Percentiles rank a stretch among this genome's conserved stretches.
phyloP scores from a whole-genome alignment of 1,140 invertebrate genomes.

The Cydia pomonella region DNA sequence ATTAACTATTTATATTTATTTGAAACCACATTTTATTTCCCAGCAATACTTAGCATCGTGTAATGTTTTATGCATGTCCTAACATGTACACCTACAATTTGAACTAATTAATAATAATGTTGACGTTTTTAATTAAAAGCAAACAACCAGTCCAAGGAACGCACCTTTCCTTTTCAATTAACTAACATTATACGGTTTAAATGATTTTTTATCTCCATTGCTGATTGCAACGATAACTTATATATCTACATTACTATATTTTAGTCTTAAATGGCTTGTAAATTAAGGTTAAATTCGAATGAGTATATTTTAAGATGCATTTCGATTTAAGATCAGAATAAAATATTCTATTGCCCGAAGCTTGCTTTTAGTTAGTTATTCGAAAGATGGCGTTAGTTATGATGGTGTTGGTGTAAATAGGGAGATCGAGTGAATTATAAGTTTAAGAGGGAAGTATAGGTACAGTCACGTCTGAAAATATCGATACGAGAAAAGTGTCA shows the following conservation, averaged over 20 bases:
- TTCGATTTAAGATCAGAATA: background rate
- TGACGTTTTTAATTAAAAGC: constrained; percentile 20
- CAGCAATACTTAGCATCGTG: background rate
- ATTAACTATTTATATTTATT: too few species aligned
- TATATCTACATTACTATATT: background rate
- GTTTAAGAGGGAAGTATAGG: too few species aligned
- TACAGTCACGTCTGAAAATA: too few species aligned
- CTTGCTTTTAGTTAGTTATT: too few species aligned
- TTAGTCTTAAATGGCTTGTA: background rate
- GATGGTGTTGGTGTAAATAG: too few species aligned
- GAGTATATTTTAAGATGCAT: background rate
- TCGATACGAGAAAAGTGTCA: too few species aligned
- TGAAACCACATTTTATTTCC: too few species aligned
- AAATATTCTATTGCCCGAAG: too few species aligned
- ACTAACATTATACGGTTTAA: constrained; percentile 11
- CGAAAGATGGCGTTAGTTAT: too few species aligned
- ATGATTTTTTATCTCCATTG: background rate
- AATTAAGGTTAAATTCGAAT: background rate
- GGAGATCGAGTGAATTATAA: too few species aligned
- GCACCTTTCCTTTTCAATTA: constrained; percentile 20
- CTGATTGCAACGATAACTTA: background rate
- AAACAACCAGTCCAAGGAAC: background rate
- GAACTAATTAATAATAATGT: constrained; percentile 18
- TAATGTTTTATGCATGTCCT: background rate
- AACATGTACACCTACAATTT: constrained; percentile 5